Evolutionary conservation across 2,797 vertebrate genomes (phyloP).

Genomic region (Centroberyx gerrardi): DNA sequence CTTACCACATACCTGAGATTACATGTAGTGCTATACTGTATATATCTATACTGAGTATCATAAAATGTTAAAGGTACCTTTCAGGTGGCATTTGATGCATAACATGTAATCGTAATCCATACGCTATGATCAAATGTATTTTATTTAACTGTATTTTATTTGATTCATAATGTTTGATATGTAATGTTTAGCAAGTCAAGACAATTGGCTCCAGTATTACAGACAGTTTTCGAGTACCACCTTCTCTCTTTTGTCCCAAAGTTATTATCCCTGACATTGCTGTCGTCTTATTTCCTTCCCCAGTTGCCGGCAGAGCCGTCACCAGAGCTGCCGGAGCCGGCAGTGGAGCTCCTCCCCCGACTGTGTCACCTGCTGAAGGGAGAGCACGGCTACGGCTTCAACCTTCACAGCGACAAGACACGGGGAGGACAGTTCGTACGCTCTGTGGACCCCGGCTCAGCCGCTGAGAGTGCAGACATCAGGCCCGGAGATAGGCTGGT

Average conservation of each 20-base stretch:
- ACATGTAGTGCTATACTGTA: too few species aligned
- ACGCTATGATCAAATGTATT: too few species aligned
- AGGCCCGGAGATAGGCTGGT: slow-evolving; percentile 91
- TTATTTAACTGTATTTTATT: too few species aligned
- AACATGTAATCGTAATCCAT: too few species aligned
- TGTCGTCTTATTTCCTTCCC: neutral
- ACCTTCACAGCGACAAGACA: slow-evolving; percentile 93
- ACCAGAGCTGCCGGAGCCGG: slow-evolving; percentile 49
- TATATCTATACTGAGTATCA: too few species aligned
- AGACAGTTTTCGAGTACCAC: neutral
- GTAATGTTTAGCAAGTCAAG: too few species aligned
- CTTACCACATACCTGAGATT: too few species aligned
- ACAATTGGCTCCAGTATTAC: neutral
- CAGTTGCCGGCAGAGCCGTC: slow-evolving; percentile 55
- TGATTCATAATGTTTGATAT: too few species aligned
- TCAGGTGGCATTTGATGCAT: too few species aligned
- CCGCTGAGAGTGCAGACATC: slow-evolving; percentile 89
- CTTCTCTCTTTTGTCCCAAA: neutral
- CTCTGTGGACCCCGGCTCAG: slow-evolving; percentile 90
- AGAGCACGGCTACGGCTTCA: slow-evolving; percentile 93
- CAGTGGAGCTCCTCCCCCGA: slow-evolving; percentile 87
- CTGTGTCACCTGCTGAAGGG: slow-evolving; percentile 91
- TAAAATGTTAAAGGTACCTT: too few species aligned
- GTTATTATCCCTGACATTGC: slow-evolving; percentile 2
- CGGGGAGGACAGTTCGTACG: slow-evolving; percentile 93